Evolutionary conservation across 2,888 invertebrate genomes (phyloP).

Genomic region (Ectobius pallidus): DNA sequence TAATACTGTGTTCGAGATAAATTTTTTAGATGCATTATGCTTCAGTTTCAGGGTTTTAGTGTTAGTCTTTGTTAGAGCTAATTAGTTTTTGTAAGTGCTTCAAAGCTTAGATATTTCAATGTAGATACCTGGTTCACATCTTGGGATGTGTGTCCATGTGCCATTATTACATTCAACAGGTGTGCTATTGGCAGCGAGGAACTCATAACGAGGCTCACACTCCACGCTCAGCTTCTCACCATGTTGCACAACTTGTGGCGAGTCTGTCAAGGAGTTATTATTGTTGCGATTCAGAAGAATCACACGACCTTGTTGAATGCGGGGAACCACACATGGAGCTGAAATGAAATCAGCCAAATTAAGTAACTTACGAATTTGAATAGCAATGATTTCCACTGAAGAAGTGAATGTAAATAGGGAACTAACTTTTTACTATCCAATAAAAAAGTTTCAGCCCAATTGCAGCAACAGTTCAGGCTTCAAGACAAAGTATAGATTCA

Average conservation of each 20-base stretch:
- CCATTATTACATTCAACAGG: slow-evolving; percentile 91
- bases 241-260: slow-evolving; percentile 68
- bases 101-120: no score
- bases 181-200: slow-evolving; percentile 72
- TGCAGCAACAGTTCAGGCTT: not conserved
- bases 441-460: no score
- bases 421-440: no score
- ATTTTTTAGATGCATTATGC: no score
- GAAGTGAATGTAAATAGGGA: no score
- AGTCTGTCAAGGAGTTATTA: slow-evolving; percentile 56
- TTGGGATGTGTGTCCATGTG: slow-evolving; percentile 93
- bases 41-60: no score
- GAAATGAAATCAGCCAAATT: no score
- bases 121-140: slow-evolving; percentile 79
- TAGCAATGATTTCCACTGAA: no score
- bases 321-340: slow-evolving; percentile 94
- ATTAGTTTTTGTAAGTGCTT: no score
- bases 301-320: slow-evolving; percentile 78
- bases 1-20: no score
- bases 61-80: no score
- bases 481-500: not conserved
- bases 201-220: slow-evolving; percentile 83
- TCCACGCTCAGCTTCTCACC: slow-evolving; percentile 75
- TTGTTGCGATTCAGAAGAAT: slow-evolving; percentile 64
- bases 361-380: no score